Percentiles rank a stretch among this genome's conserved stretches.
These are phyloP conservation scores for Epinotia brunnichana DNA, from an alignment of 2,888 invertebrate species.

Conservation along the genomic window DNA sequence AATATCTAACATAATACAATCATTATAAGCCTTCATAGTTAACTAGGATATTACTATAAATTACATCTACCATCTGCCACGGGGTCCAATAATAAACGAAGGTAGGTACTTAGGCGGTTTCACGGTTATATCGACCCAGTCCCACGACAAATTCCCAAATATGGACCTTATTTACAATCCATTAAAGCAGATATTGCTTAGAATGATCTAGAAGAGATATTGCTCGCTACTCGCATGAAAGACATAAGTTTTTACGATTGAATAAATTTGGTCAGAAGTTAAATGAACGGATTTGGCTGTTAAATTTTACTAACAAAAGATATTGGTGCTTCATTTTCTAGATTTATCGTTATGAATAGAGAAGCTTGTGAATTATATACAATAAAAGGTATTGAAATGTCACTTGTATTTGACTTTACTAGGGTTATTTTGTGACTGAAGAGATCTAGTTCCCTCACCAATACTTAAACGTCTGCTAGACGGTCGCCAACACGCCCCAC, in stretches of 20 bases:
- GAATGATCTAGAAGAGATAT: constrained; percentile 10
- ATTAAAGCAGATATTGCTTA: not conserved
- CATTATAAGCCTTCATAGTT: constrained; percentile 21
- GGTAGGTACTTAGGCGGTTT: constrained; percentile 23
- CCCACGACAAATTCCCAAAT: not conserved
- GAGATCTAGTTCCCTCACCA: not conserved
- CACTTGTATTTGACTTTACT: not conserved
- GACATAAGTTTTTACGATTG: constrained; percentile 44
- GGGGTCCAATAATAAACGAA: constrained; percentile 37
- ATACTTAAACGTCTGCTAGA: too few species aligned
- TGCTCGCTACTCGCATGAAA: constrained; percentile 27
- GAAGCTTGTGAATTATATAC: too few species aligned
- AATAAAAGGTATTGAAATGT: not conserved
- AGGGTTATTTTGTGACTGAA: not conserved
- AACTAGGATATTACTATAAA: constrained; percentile 37
- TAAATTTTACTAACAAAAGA: constrained; percentile 33
- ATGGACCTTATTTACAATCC: not conserved
- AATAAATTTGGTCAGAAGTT: constrained; percentile 41
- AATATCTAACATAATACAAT: constrained; percentile 26
- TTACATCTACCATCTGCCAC: constrained; percentile 34
- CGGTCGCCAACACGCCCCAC: too few species aligned
- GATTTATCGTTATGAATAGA: not conserved
- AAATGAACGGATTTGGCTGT: constrained; percentile 40
- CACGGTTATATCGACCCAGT: constrained; percentile 1
- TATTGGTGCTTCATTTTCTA: constrained; percentile 25